Evolutionary conservation across 2,113 vertebrate genomes (phyloP).

Genomic region (Phaethon lepturus): DNA sequence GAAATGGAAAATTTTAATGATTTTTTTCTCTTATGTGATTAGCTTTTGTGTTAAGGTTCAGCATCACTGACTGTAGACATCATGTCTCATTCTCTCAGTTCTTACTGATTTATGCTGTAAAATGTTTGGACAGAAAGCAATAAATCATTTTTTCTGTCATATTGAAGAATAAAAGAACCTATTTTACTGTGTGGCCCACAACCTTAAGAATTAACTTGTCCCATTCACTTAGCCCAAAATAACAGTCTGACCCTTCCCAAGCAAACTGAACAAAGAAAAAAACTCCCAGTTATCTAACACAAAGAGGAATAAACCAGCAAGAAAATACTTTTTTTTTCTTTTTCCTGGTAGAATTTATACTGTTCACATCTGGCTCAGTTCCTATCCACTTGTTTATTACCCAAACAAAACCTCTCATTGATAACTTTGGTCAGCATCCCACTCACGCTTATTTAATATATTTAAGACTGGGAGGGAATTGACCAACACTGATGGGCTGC

Average conservation of each 20-base stretch:
- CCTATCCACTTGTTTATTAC: neutral
- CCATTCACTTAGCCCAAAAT: neutral
- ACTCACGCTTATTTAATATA: neutral
- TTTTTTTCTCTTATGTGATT: neutral
- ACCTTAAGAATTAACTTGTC: neutral
- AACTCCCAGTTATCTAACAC: neutral
- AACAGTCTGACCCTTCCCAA: neutral
- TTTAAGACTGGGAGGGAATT: neutral
- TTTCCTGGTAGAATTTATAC: neutral
- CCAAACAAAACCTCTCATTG: neutral
- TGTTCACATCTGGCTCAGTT: neutral
- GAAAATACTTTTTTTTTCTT: neutral
- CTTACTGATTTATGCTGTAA: slow-evolving; percentile 34
- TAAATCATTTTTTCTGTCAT: slow-evolving; percentile 23
- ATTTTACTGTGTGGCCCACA: neutral
- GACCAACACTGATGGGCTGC: neutral
- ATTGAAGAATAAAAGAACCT: slow-evolving; percentile 12
- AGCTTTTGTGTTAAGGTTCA: neutral
- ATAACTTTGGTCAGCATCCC: neutral
- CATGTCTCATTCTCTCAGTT: neutral
- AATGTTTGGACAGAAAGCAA: slow-evolving; percentile 1
- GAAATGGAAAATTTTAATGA: neutral
- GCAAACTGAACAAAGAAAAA: neutral
- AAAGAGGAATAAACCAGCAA: neutral
- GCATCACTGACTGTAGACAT: neutral